Base-by-base conservation (phyloP, 2,888 invertebrate genomes). In the Euzetes globulus region DNA sequence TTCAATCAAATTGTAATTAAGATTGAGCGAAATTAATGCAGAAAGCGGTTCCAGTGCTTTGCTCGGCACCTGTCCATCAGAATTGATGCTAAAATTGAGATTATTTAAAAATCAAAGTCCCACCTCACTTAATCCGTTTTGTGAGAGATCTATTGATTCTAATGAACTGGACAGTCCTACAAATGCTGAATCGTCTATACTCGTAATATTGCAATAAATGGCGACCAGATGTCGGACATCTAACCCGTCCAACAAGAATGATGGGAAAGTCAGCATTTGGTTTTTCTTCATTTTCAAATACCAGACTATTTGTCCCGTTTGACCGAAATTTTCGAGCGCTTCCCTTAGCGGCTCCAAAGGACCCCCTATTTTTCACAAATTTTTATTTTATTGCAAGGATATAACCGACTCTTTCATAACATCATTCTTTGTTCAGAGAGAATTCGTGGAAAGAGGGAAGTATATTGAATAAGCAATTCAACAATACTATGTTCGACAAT, bases 221-320 rank as follows among this genome's bases (percentile, higher is more conserved):
- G 92, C 91, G 25, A 92, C 91, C 73, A 94, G 86, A 81, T 94
- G 93, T 78, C 90, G 89, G 79, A 94, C 92, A 81, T 92, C 91
- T 81, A 94, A 85, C 5, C 92, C 92, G 75, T 93, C 86, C 83
- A 93, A 92, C 77, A 93, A 88, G 82, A 78, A 78, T 72, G 80
- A 90, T 76, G 91, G 91, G 72, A 94, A 85, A 82, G 91, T 92
- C 33, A 90, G 90, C 80, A 93, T 84, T 83, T 89, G 90, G 82
- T 92, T 92, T 84, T 92, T 92, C 75, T 92, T 88, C 76, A 94
- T 85, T 82, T 92, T 93, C 79, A 94, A 85, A 84, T 94, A 93
- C 84, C 91, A 92, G 79, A 93, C 91, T 77, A 92, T 73, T 65
- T 77, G 74, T 7, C 58, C 71, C 0, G 75, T 77, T 47, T 72